Evolutionary conservation across 2,888 invertebrate genomes (phyloP), one percentile per base, ranked within the genome.

Genomic region (Eurytoma adleriae): DNA sequence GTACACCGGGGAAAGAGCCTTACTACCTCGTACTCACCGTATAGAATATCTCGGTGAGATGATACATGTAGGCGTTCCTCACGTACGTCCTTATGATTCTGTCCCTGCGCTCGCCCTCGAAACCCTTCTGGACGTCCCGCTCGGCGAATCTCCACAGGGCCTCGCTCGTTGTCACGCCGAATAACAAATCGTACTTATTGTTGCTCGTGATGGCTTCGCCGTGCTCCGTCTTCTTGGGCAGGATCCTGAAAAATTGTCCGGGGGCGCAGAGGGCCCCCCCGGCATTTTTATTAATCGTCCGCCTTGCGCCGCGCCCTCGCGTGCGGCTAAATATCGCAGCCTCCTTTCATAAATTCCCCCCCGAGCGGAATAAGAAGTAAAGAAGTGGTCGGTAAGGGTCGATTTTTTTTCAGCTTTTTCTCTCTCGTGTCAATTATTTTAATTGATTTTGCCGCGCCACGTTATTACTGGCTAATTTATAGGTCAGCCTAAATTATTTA

Each of bases 41-140:
- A 91, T 96, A 96, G 92, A 98, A 98, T 88, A 99, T 98, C 92
- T 99, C 98, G 89, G 97, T 97, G 85, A 98, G 93, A 91, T 99
- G 99, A 92, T 96, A 98, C 83, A 96, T 96, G 92, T 97, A 99
- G 52, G 98, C 95, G 91, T 99, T 98, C 82, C 98, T 93, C 74
- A 99, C 98, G 91, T 98, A 96, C 54, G 98, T 97, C 89, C 97
- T 93, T 85, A 96, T 93, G 90, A 97, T 96, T 89, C 96, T 94
- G 92, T 97, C 97, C 78, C 97, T 92, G 83, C 96, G 94, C 85
- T 97, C 97, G 81, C 96, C 96, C 88, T 97, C 97, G 89, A 97
- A 96, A 50, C 97, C 97, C 87, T 95, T 95, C 87, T 96, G 95
- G 70, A 96, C 94, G 88, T 96, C 96, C 80, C 94, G 94, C 61